Percentiles rank a stretch among this genome's conserved stretches.
Conservation (phyloP, 2,888 invertebrate species). For the Didymodactylos carnosus region DNA sequence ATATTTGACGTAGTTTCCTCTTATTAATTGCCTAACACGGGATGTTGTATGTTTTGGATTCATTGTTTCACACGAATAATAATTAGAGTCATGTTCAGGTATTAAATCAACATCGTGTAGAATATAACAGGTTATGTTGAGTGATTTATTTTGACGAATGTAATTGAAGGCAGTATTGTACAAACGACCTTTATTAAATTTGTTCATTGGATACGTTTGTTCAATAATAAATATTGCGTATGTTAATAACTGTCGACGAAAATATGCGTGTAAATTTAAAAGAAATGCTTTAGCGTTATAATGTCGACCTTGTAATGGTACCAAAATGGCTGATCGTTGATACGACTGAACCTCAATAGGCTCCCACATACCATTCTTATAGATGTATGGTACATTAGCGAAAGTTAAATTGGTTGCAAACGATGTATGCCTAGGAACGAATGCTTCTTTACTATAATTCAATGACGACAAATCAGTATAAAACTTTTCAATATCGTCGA, state of each 20-base stretch:
- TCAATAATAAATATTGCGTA: slow-evolving; percentile 5
- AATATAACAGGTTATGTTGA: neutral
- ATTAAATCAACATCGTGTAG: slow-evolving; percentile 11
- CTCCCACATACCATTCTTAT: neutral
- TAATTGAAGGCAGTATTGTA: neutral
- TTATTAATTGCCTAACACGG: neutral
- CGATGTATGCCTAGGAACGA: no score
- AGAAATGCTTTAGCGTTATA: slow-evolving; percentile 8
- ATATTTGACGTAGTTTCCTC: neutral
- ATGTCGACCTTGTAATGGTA: neutral
- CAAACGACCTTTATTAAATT: slow-evolving; percentile 10
- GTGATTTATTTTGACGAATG: neutral
- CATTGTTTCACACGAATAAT: slow-evolving; percentile 4
- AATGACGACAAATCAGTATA: no score
- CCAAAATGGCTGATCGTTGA: neutral
- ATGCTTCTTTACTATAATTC: no score
- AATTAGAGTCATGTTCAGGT: slow-evolving; percentile 7
- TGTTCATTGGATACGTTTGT: neutral
- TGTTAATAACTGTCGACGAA: neutral
- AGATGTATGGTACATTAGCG: neutral
- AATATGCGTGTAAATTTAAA: slow-evolving; percentile 7
- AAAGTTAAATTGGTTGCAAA: neutral
- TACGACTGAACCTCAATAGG: neutral
- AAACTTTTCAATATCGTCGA: neutral
- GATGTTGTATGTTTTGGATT: slow-evolving; percentile 8